Base-by-base conservation (phyloP, 1,140 invertebrate species). In the Chrysomallon squamiferum region DNA sequence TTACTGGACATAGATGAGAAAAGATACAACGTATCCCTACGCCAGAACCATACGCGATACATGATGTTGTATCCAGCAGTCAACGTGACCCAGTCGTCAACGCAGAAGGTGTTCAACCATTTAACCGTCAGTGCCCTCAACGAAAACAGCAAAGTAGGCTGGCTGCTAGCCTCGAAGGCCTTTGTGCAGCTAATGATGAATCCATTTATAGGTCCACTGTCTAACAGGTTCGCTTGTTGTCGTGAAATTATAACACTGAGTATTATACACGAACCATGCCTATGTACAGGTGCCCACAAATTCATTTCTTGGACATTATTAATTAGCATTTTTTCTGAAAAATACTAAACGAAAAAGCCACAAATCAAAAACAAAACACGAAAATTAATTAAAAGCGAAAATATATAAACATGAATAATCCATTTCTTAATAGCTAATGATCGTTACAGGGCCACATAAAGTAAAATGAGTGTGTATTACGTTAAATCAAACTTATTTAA, bases 111-210 rank as follows among this genome's bases (percentile, higher is more conserved):
- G 1, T 69, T 71, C 25, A 66, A 66, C 63, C 35, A 15, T 5
- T 84, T 90, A 60, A 66, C 82, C 25, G 75, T 81, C 22, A 77
- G 83, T 66, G 72, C 77, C 11, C 72, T 82, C 7, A 79, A 67
- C 32, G 77, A 78, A 50, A 77, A 76, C 60, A 73, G 65, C 13
- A 66, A 70, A 62, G 72, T 76, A 6, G 96, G 96, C 6, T 89
- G 98, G 72, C 93, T 98, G 90, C 96, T 98, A 81, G 95, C 95
- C 11, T 97, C 96, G 60, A 98, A 98, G 84, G 95, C 96, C 41
- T 90, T 97, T 79, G 93, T 98, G 54, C 96, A 98, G 86, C 89
- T 98, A 32, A 85, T 98, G 50, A 92, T 94, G 25, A 98, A 98
- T 87, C 95, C 95, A 11, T 93, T 97, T 84, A 93, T 98, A 25